Base-by-base conservation (phyloP, 2,113 vertebrate species). In the Sinocyclocheilus anophthalmus region DNA sequence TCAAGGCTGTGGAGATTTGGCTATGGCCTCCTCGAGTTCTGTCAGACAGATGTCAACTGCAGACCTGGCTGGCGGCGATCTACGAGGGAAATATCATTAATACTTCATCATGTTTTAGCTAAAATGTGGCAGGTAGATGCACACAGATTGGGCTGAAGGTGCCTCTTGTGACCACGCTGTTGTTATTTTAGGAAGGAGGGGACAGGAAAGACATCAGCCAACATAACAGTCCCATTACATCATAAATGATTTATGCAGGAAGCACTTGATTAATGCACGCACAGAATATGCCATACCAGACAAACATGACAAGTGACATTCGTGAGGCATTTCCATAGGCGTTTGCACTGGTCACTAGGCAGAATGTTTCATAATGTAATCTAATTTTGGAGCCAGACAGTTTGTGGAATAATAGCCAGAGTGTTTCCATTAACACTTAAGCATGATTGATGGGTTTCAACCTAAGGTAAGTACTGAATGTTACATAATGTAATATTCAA, bases 91-190 rank as follows among this genome's bases (percentile, higher is more conserved):
- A 78, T 69, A 76, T 92, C 87, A 90, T 91, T 73, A 93, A 92
- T 94, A 93, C 93, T 85, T 90, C 89, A 94, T 82, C 67, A 33
- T 61, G 88, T 90, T 88, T 81, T 89, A 92, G 92, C 88, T 89
- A 90, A 90, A 59, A 92, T 80, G 87, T 93, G 93, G 91, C 88
- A 92, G 92, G 92, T 93, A 92, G 92, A 90, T 90, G 91, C 88
- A 91, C 77, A 73, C 91, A 90, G 89, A 88, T 89, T 91, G 86
- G 90, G 89, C 90, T 85, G 7, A 72, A 88, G 89, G 90, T 92
- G 87, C 73, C 81, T 76, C 84, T 90, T 92, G 85, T 92, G 87
- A 90, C 84, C 88, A 88, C 84, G 53, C 83, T 89, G 72, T 63
- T 80, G 84, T 90, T 94, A 90, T 84, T 89, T 93, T 89, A 76